Base-by-base conservation (phyloP, 92 coral and sea anemone species). In the Phenganax subtilis region DNA sequence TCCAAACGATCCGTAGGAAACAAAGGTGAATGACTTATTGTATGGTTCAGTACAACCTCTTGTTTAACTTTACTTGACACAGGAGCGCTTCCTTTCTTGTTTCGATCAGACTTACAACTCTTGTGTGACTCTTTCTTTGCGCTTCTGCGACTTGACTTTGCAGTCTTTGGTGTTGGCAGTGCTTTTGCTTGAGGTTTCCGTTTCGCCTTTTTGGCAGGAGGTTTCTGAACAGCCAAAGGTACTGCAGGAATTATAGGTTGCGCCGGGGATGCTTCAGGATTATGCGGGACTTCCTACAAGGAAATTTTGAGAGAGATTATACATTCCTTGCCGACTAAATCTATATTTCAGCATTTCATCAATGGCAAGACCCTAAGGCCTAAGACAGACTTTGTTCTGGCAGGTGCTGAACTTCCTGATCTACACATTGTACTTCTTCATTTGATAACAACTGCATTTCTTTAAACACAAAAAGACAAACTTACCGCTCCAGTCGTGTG, bases 401-500 rank as follows among this genome's bases (percentile, higher is more conserved):
- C 25, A 20, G 25, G 25, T 20, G 25, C 25, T 20, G 25, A 20
- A 20, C 25, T 20, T 20, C 25, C 25, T 5, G 47, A 37, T 5
- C 47, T 37, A 37, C 47, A 37, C 5, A 37, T 5, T 37, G 47
- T 5, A 37, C 47, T 37, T 2, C 47, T 37, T 4, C 1, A 37
- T 37, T 37, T 37, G 47, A 37, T 37, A 37, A 1, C 47, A 37
- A 37, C 47, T 37, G 47, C 47, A 37, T 37, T 37, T 37, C 2
- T 37, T 37, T 37, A 37, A 54, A 72, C 57, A 20, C 3, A 10
- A 20, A 10, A 25, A 80, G 14, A 12, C 61, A 28, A 47, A 16
- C 87, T 61, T 29, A 96, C 99, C 99, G 90, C 88, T 81, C 89
- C 89, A 73, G 89, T 87, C 14, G 97, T 94, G 87, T 96, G 99